Evolutionary conservation across 2,797 vertebrate species (phyloP).

Genomic region (Molossus molossus): DNA sequence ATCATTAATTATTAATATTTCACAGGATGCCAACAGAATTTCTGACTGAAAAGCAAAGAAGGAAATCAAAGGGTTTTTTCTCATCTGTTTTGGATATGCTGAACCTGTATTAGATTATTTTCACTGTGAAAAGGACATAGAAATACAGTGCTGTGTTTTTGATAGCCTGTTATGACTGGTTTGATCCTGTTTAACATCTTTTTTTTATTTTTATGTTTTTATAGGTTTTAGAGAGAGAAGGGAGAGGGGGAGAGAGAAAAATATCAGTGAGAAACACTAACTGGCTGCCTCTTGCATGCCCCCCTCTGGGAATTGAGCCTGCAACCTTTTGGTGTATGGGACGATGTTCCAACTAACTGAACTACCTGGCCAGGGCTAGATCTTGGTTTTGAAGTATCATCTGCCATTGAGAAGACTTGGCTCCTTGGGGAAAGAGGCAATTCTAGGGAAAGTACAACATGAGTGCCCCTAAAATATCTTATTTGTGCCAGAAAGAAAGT

Average conservation of each 20-base stretch:
- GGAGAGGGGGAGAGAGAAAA: neutral
- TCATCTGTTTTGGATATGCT: neutral
- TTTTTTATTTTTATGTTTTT: neutral
- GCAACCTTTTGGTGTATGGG: neutral
- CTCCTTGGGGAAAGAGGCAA: neutral
- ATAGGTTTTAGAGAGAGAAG: neutral
- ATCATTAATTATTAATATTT: slow-evolving; percentile 37
- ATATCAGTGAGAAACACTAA: neutral
- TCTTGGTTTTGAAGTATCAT: neutral
- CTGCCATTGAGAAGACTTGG: neutral
- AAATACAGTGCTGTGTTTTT: neutral
- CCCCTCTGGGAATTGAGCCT: neutral
- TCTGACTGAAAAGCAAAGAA: slow-evolving; percentile 2
- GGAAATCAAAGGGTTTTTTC: neutral
- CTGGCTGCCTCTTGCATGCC: neutral
- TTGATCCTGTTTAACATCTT: neutral
- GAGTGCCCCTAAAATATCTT: neutral
- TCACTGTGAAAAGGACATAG: neutral
- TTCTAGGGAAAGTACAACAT: neutral
- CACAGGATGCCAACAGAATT: slow-evolving; percentile 25
- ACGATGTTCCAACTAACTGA: neutral
- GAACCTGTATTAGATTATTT: neutral
- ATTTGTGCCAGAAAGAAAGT: neutral
- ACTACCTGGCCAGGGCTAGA: neutral
- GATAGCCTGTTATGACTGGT: neutral